Base-by-base conservation (phyloP, 2,888 invertebrate genomes). In the Marasmarcha lunaedactyla region DNA sequence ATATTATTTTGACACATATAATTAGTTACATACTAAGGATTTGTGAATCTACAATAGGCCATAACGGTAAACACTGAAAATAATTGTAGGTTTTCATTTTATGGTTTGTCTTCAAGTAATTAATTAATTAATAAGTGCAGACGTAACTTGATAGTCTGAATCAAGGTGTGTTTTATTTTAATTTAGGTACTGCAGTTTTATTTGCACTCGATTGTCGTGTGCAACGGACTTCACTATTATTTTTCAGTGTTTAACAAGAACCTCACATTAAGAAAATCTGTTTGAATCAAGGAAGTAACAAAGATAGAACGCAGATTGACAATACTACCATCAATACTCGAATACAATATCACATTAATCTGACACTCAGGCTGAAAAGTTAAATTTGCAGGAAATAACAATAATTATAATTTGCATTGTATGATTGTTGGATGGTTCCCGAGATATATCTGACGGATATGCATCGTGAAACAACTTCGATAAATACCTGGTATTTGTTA, bases 1-100 rank as follows among this genome's bases (percentile, higher is more conserved):
- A 42, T 42, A 42, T 14, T 78, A 78, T 59, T 78, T 78, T 81
- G 81, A 81, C 81, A 83, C 79, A 74, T 71, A 79, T 70, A 72
- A 65, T 35, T 44, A 42, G 36, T 78, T 77, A 76, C 69, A 62
- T 71, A 73, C 78, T 78, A 78, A 11, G 57, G 58, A 69, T 65
- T 71, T 72, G 67, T 70, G 70, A 61, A 68, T 49, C 43, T 30
- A 30, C 11, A 30, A 30, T 30, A 30, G 30, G 30, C 30, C 30
- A n/a, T 30, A 2, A 30, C n/a, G 11, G 30, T 30, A 30, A 30
- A 30, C 30, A 30, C 30, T 30, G 30, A 30, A 30, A 30, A 30
- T 30, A 30, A 10, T 9, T 7, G 7, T 30, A 30, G 30, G n/a
- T n/a, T n/a, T 20, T 7, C 4, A 20, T 20, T 5, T 5, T 5